These are phyloP conservation scores for Bombus picipes DNA, from an alignment of 1,140 invertebrate species.

Conservation along the genomic window DNA sequence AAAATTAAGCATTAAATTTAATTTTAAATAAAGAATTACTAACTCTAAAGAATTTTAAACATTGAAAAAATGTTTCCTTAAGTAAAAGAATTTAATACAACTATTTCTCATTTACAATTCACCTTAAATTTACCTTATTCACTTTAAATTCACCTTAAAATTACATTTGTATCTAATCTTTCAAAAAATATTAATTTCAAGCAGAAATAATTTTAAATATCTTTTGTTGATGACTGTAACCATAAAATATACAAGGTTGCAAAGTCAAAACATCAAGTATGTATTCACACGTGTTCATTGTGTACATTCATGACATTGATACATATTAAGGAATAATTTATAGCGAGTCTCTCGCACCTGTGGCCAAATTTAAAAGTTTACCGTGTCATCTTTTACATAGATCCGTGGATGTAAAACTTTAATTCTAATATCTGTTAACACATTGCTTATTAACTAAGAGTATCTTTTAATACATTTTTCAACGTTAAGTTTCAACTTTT, in stretches of 20 bases:
- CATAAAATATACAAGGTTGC: background rate
- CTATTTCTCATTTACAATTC: background rate
- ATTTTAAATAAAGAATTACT: background rate
- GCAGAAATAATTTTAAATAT: background rate
- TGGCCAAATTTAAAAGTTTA: constrained; percentile 47
- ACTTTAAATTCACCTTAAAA: background rate
- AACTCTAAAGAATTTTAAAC: background rate
- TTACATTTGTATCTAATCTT: background rate
- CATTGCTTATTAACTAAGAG: background rate
- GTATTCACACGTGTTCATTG: background rate
- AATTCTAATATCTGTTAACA: constrained; percentile 8
- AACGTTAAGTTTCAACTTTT: background rate
- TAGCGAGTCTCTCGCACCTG: constrained; percentile 19
- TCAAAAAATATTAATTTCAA: background rate
- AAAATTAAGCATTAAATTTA: background rate
- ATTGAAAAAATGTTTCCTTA: background rate
- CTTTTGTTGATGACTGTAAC: background rate
- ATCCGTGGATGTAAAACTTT: background rate
- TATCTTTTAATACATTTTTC: background rate
- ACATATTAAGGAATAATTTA: constrained; percentile 20
- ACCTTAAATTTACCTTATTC: background rate
- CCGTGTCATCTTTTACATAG: background rate
- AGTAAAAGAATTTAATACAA: no score
- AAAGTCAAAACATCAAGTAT: background rate
- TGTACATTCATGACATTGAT: constrained; percentile 26